Percentiles rank a stretch among this genome's conserved stretches.
Conservation (phyloP, 2,113 vertebrate species). For the Diphyllodes magnificus region DNA sequence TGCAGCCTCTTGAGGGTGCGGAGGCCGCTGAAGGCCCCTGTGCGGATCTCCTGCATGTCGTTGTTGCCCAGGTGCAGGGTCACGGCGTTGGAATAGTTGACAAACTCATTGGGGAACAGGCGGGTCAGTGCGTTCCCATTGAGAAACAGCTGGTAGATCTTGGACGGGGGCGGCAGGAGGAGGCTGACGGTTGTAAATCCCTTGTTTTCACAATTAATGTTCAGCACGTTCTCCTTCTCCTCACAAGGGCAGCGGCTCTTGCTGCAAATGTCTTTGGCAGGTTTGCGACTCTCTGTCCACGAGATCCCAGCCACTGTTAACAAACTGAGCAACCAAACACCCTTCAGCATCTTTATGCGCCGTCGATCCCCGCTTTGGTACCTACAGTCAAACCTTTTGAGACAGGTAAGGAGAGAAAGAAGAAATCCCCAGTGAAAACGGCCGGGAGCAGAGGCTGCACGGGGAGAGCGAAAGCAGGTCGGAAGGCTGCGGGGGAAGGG, state of each 20-base stretch:
- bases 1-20: conserved; percentile 91
- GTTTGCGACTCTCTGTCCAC: conserved; percentile 89
- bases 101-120: conserved; percentile 89
- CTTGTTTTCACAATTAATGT: conserved; percentile 98
- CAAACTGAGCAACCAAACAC: conserved; percentile 90
- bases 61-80: conserved; percentile 97
- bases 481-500: background rate
- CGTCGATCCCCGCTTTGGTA: conserved; percentile 66
- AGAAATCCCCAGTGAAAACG: conserved; percentile 63
- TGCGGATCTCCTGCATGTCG: conserved; percentile 91
- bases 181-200: conserved; percentile 90
- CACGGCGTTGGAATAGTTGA: conserved; percentile 92
- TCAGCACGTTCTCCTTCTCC: conserved; percentile 92
- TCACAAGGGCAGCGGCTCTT: conserved; percentile 92
- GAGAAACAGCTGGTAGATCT: conserved; percentile 94
- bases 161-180: conserved; percentile 89
- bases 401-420: conserved; percentile 48
- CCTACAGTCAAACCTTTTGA: conserved; percentile 66
- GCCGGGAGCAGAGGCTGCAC: background rate
- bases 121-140: conserved; percentile 92
- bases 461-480: background rate
- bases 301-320: conserved; percentile 89
- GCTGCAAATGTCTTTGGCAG: conserved; percentile 98
- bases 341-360: conserved; percentile 92
- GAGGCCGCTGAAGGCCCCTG: conserved; percentile 88